These are phyloP conservation scores for Saiga tatarica DNA, from an alignment of 2,113 vertebrate species.

Conservation along the genomic window DNA sequence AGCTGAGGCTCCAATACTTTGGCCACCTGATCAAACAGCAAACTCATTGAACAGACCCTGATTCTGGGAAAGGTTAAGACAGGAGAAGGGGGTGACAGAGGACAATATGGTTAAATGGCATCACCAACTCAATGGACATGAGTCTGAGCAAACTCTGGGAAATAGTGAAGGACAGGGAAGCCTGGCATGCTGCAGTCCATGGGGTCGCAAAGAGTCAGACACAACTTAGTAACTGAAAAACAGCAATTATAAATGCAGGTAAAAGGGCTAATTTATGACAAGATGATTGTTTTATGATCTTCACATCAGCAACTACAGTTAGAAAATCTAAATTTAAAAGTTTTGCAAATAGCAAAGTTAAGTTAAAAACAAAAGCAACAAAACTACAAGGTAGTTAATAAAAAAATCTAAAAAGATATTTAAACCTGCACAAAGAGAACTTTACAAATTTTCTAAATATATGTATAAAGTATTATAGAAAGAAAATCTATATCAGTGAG, in stretches of 20 bases:
- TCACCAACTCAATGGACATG: neutral
- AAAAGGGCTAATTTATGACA: neutral
- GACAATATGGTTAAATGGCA: neutral
- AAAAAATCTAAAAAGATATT: neutral
- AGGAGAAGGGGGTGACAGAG: neutral
- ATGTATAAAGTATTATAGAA: neutral
- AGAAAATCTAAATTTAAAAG: neutral
- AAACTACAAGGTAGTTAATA: neutral
- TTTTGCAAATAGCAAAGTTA: neutral
- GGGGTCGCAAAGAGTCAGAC: neutral
- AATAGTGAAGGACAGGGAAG: neutral
- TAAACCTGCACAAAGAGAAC: neutral
- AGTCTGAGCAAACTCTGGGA: neutral
- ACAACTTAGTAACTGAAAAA: neutral
- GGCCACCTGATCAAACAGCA: neutral
- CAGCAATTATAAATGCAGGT: neutral
- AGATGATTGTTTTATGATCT: neutral
- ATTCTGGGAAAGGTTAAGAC: neutral
- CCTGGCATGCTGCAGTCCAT: neutral
- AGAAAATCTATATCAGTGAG: neutral
- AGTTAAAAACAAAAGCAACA: neutral
- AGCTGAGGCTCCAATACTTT: neutral
- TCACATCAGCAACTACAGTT: neutral
- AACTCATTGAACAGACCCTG: neutral
- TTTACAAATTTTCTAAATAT: neutral